Evolutionary conservation across 2,797 vertebrate genomes (phyloP).

Genomic region (Sebastes taczanowskii): DNA sequence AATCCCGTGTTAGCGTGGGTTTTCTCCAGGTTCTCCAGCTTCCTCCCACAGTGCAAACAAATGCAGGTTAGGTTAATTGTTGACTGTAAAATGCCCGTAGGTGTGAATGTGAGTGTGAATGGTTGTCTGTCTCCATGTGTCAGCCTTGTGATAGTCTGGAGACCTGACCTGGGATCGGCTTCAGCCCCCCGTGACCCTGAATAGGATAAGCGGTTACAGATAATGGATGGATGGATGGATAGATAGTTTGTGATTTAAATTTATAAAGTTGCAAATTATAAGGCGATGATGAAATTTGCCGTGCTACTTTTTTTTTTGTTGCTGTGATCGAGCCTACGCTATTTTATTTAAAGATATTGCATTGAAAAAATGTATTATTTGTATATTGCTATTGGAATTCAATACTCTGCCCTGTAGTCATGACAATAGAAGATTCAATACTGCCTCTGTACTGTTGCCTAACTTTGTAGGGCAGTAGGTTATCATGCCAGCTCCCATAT

Average conservation of each 20-base stretch:
- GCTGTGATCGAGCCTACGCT: not conserved
- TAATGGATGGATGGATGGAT: too few species aligned
- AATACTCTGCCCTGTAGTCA: not conserved
- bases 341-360: not conserved
- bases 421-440: not conserved
- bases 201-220: too few species aligned
- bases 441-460: not conserved
- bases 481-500: not conserved
- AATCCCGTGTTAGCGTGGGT: not conserved
- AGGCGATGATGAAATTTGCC: not conserved
- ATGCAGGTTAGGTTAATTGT: not conserved
- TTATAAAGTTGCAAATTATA: not conserved
- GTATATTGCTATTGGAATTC: not conserved
- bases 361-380: not conserved
- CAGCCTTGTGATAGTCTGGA: not conserved
- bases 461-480: not conserved
- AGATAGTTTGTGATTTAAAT: not conserved
- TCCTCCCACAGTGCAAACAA: not conserved
- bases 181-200: too few species aligned
- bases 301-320: not conserved
- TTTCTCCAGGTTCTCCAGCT: not conserved
- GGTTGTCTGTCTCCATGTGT: not conserved
- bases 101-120: not conserved
- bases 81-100: not conserved
- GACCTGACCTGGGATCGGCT: not conserved